Base-by-base conservation (phyloP, 2,888 invertebrate genomes). In the Sussaba pulchella region DNA sequence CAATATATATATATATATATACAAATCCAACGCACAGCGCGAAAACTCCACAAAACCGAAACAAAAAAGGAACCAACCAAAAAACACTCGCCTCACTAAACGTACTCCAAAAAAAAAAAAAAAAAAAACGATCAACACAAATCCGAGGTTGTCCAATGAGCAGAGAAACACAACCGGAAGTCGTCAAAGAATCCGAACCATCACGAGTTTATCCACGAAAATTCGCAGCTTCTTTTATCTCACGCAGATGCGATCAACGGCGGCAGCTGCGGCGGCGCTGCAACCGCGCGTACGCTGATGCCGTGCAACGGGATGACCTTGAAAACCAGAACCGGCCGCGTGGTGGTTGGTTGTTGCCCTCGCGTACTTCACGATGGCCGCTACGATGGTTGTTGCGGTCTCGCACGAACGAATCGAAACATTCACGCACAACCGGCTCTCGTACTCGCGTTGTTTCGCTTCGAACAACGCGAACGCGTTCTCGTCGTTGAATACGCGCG, bases 391-490 rank as follows among this genome's bases (percentile, higher is more conserved):
- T 85, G 85, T 84, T 85, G 84, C 82, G 84, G 81, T 81, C 82
- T 82, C 83, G 81, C 82, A 83, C 85, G 80, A 83, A 87, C 84
- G 86, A 84, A 31, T 6, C 31, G 31, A 31, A n/a, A 86, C 88
- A 85, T 88, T 89, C 89, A 88, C 89, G n/a, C n/a, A n/a, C n/a
- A n/a, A n/a, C n/a, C n/a, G n/a, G n/a, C n/a, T n/a, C n/a, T n/a
- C n/a, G n/a, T n/a, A n/a, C n/a, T n/a, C n/a, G n/a, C n/a, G n/a
- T n/a, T n/a, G n/a, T n/a, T n/a, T n/a, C n/a, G n/a, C n/a, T n/a
- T n/a, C n/a, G n/a, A n/a, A n/a, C n/a, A n/a, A n/a, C n/a, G n/a
- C n/a, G n/a, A n/a, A n/a, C n/a, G n/a, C n/a, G n/a, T n/a, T n/a
- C n/a, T n/a, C n/a, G n/a, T n/a, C n/a, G n/a, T n/a, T n/a, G n/a